Base-by-base conservation (phyloP, 2,888 invertebrate species). In the Drosophila peninsularis region DNA sequence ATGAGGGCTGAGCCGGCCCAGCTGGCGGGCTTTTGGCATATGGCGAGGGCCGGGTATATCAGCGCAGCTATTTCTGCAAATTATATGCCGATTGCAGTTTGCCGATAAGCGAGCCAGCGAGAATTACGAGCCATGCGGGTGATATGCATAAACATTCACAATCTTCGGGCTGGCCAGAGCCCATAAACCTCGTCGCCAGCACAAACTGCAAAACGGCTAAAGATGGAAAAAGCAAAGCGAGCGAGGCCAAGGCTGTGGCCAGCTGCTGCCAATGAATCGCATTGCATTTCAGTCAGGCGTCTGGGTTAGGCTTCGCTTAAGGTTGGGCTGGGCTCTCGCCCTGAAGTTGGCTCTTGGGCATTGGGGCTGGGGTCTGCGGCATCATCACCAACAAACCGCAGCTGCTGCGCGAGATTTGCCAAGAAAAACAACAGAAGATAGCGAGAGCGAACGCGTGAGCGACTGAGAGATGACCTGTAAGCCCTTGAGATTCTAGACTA, bases 61-160 rank as follows among this genome's bases (percentile, higher is more conserved):
- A 11, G 10, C 9, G 41, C 14, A 13, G 39, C 5, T 11, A n/a
- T 14, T 7, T 39, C 58, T 75, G 82, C 52, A 71, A 84, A 88
- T 88, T 88, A 80, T 83, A 82, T 80, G 88, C 80, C 82, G 83
- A 84, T 84, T 84, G 88, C 80, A 85, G 80, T 82, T 72, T 56
- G 71, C 56, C 71, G 88, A 84, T 84, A 84, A 84, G 88, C 86
- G 73, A 75, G 71, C 64, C 72, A 75, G 75, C 71, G 14, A 77
- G 79, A 84, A 82, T 84, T 85, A 84, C 88, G 83, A 72, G 77
- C 67, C 86, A 88, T 84, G 88, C 83, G 83, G 80, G 83, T 71
- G 79, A 81, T 81, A 62, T 73, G 54, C 63, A 47, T 47, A 47
- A 30, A n/a, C 27, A 42, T 45, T 19, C 36, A 11, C 24, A 30